Evolutionary conservation across 2,797 vertebrate species (phyloP).

Genomic region (Anomalospiza imberbis): DNA sequence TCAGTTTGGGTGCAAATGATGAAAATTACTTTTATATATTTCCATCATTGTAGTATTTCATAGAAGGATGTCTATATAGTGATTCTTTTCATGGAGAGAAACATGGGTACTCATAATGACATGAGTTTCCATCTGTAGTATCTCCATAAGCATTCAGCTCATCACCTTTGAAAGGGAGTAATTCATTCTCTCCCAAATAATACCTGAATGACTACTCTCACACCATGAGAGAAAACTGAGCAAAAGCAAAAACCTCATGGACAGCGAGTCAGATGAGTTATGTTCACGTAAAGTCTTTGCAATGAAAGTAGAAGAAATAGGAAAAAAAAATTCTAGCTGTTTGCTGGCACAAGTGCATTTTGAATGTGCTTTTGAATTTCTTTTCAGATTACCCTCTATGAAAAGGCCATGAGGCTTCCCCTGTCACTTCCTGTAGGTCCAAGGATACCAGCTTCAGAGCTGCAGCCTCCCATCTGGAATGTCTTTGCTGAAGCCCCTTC

Average conservation of each 20-base stretch:
- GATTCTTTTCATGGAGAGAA: neutral
- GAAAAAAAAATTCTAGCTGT: neutral
- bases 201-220: neutral
- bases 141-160: neutral
- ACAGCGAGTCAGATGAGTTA: neutral
- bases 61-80: neutral
- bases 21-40: neutral
- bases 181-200: neutral
- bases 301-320: neutral
- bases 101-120: neutral
- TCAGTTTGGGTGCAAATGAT: neutral
- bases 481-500: constrained; percentile 54
- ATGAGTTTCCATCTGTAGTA: neutral
- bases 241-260: neutral
- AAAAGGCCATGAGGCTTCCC: constrained; percentile 26
- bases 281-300: neutral
- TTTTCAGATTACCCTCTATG: constrained; percentile 48
- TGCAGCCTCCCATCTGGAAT: constrained; percentile 52
- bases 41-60: neutral
- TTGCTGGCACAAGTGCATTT: neutral
- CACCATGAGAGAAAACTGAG: neutral
- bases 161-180: neutral
- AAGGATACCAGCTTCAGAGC: neutral
- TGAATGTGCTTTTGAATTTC: constrained; percentile 8
- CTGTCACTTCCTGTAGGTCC: constrained; percentile 30